These are phyloP conservation scores for Phaonia tiefii DNA, from an alignment of 2,888 invertebrate genomes.

Conservation along the genomic window DNA sequence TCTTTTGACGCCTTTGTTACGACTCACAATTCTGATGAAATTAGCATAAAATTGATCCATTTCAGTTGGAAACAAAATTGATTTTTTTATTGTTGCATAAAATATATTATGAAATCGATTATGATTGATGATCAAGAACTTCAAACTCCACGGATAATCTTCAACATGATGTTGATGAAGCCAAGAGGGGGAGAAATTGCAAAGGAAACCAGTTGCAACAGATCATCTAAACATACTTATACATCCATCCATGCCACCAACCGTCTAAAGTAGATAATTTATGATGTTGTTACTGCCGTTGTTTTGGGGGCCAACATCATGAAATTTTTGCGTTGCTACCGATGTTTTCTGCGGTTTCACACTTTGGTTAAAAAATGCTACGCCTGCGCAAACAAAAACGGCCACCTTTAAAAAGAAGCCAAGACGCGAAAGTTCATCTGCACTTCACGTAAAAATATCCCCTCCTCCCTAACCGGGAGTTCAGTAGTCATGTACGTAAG, in stretches of 20 bases:
- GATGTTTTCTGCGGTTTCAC: slow-evolving; percentile 80
- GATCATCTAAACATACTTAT: not conserved
- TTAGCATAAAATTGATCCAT: slow-evolving; percentile 61
- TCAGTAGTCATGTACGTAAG: slow-evolving; percentile 58
- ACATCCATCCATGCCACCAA: not conserved
- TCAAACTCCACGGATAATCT: not conserved
- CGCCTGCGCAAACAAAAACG: slow-evolving; percentile 64
- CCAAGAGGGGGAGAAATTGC: not conserved
- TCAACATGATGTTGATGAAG: not conserved
- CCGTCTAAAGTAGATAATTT: slow-evolving; percentile 58
- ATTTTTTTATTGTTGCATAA: slow-evolving; percentile 43
- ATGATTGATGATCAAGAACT: slow-evolving; percentile 43
- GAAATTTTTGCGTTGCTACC: slow-evolving; percentile 74
- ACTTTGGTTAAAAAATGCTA: slow-evolving; percentile 77
- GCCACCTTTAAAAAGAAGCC: too few species aligned
- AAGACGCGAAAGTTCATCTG: slow-evolving; percentile 42
- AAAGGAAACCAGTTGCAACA: slow-evolving; percentile 58
- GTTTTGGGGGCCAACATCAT: slow-evolving; percentile 57
- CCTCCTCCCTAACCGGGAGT: slow-evolving; percentile 22
- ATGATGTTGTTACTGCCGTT: slow-evolving; percentile 39
- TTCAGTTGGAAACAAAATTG: slow-evolving; percentile 56
- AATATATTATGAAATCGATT: slow-evolving; percentile 61
- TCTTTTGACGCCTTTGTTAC: slow-evolving; percentile 34
- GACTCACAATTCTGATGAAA: slow-evolving; percentile 48
- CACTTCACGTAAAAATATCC: slow-evolving; percentile 25